These are phyloP conservation scores for Danio tinwini DNA, from an alignment of 2,797 vertebrate genomes.

Conservation along the genomic window DNA sequence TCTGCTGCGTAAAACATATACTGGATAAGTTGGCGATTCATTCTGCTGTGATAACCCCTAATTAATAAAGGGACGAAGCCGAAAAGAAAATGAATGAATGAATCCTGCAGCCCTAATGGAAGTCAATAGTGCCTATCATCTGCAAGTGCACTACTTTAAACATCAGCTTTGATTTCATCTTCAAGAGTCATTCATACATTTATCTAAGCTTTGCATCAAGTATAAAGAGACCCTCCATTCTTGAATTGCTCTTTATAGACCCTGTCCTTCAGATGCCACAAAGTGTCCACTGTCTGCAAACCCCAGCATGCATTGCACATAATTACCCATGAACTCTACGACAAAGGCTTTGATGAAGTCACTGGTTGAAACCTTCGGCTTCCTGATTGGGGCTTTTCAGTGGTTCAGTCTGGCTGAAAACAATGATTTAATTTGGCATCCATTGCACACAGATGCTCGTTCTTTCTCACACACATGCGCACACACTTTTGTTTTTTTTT, in stretches of 20 bases:
- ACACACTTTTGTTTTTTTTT: background rate
- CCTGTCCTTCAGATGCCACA: constrained; percentile 69
- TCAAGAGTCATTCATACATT: constrained; percentile 4
- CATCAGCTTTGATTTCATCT: background rate
- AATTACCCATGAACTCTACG: constrained; percentile 73
- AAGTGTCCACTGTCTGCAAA: constrained; percentile 67
- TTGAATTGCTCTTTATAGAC: constrained; percentile 1
- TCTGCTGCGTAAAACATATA: too few species aligned
- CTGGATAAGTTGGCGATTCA: too few species aligned
- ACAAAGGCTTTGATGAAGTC: constrained; percentile 73
- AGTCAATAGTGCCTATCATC: too few species aligned
- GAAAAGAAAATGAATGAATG: too few species aligned
- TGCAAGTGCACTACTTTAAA: too few species aligned
- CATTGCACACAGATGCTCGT: constrained; percentile 59
- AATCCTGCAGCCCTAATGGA: too few species aligned
- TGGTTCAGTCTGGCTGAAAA: constrained; percentile 65
- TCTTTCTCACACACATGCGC: constrained; percentile 1
- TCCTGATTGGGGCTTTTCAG: constrained; percentile 68
- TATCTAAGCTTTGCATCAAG: constrained; percentile 16
- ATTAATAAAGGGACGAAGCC: too few species aligned
- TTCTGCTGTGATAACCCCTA: too few species aligned
- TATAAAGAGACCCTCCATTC: background rate
- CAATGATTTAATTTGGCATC: constrained; percentile 65
- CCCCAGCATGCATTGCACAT: constrained; percentile 59
- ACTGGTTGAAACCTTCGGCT: constrained; percentile 56